Evolutionary conservation across 2,113 vertebrate genomes (phyloP), one percentile per base, ranked within the genome.

Genomic region (Cinclus cinclus): DNA sequence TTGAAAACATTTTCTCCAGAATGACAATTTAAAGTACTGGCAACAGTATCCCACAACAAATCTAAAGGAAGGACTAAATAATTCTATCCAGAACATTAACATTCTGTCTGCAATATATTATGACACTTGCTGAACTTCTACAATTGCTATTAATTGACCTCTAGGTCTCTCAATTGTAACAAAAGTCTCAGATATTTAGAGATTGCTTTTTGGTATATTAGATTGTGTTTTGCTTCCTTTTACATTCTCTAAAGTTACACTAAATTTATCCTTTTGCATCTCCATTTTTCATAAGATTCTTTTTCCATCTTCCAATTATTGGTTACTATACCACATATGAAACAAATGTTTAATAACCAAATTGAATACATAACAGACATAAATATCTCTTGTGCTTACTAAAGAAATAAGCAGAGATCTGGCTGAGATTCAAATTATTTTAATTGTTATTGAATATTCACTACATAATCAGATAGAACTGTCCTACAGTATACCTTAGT

Each of bases 71-170:
- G 46, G 24, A 33, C 30, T 41, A 83, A 80, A 74, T 28, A 87
- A 91, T 85, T 42, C 70, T 90, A 68, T 70, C 74, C 67, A 80
- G 75, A 87, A 86, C 55, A 87, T 73, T 84, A 91, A n/a, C 37
- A 59, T 7, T 46, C 28, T 52, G 39, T 64, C 49, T 63, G 46
- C 39, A 79, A 65, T 70, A 41, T 35, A 53, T 60, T 59, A 65
- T 58, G 50, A 39, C 59, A 73, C 27, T 79, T 76, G 33, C 60
- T 87, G 73, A 78, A 78, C 64, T 87, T 78, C 39, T 67, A 2
- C 41, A 87, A 78, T 84, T 78, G 20, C 90, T 89, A 64, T 63
- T 94, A 90, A 84, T 86, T 94, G 83, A 94, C 64, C 35, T 81
- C 52, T 64, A 78, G 52, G 68, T 56, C 52, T 92, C 56, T 68